Percentiles rank a stretch among this genome's conserved stretches.
phyloP scores from a whole-genome alignment of 2,113 vertebrate genomes.

The Apteryx mantelli region DNA sequence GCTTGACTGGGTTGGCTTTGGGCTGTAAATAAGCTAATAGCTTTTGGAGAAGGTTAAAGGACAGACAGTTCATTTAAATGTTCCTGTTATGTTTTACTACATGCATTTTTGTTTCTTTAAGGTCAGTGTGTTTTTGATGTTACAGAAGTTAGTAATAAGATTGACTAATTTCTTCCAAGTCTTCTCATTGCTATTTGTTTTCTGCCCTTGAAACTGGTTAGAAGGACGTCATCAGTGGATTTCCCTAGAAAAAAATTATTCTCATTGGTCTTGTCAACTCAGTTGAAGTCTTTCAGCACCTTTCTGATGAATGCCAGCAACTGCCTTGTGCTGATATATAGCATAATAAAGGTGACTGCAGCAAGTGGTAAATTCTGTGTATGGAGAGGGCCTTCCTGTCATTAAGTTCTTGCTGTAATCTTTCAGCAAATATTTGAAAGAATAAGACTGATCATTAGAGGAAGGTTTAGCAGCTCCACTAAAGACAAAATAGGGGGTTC shows the following conservation, averaged over 20 bases:
- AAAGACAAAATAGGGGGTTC: background rate
- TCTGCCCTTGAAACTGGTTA: background rate
- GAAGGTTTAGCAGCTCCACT: background rate
- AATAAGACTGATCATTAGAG: background rate
- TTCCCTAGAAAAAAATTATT: background rate
- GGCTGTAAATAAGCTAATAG: background rate
- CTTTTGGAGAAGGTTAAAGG: background rate
- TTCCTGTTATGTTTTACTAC: background rate
- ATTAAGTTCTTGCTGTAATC: background rate
- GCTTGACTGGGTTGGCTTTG: background rate
- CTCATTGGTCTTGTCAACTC: background rate
- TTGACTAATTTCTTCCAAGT: background rate
- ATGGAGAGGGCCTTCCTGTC: background rate
- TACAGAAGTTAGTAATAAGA: background rate
- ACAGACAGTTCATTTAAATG: background rate
- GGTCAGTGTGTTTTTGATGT: background rate
- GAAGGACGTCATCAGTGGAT: background rate
- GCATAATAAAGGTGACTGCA: background rate
- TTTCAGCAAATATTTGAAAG: background rate
- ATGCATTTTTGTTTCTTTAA: background rate
- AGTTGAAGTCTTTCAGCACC: background rate
- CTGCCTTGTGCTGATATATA: background rate
- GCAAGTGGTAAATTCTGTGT: background rate
- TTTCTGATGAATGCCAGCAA: background rate
- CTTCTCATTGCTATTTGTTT: constrained; percentile 26